Conservation (phyloP, 2,797 vertebrate genomes). For the Perodicticus potto region DNA sequence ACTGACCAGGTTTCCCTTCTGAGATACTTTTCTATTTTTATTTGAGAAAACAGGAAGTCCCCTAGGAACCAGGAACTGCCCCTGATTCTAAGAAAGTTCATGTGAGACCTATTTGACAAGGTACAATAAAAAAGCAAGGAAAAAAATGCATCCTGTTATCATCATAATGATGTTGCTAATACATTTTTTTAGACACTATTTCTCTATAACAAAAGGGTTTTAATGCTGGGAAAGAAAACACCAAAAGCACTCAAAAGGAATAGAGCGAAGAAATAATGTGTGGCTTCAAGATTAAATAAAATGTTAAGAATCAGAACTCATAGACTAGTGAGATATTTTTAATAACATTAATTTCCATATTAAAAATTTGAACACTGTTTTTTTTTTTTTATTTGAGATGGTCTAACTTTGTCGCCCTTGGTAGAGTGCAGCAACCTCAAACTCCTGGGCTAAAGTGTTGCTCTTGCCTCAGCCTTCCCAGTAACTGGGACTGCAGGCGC, state of each 20-base stretch:
- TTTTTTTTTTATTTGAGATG: too few relatives aligned
- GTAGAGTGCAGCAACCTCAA: too few relatives aligned
- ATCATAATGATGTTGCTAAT: constrained; percentile 50
- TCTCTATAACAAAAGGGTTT: constrained; percentile 34
- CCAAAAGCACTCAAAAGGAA: constrained; percentile 10
- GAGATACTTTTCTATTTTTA: constrained; percentile 81
- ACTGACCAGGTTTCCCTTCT: constrained; percentile 79
- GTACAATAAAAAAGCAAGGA: constrained; percentile 54
- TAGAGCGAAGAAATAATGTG: constrained; percentile 7
- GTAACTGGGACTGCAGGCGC: too few relatives aligned
- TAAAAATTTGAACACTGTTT: constrained; percentile 36
- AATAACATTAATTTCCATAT: constrained; percentile 48
- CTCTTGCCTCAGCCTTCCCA: too few relatives aligned
- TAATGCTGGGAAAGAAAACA: constrained; percentile 3
- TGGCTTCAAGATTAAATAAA: constrained; percentile 47
- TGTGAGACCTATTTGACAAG: constrained; percentile 71
- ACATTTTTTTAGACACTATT: constrained; percentile 48
- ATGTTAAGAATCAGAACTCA: constrained; percentile 23
- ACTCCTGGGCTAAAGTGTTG: too few relatives aligned
- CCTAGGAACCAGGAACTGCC: constrained; percentile 78
- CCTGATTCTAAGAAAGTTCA: constrained; percentile 79
- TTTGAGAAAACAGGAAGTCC: constrained; percentile 81
- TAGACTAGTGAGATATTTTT: constrained; percentile 46
- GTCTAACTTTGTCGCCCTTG: too few relatives aligned
- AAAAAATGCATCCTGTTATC: constrained; percentile 46